Conservation (phyloP, 2,113 vertebrate genomes). For the Numida meleagris region DNA sequence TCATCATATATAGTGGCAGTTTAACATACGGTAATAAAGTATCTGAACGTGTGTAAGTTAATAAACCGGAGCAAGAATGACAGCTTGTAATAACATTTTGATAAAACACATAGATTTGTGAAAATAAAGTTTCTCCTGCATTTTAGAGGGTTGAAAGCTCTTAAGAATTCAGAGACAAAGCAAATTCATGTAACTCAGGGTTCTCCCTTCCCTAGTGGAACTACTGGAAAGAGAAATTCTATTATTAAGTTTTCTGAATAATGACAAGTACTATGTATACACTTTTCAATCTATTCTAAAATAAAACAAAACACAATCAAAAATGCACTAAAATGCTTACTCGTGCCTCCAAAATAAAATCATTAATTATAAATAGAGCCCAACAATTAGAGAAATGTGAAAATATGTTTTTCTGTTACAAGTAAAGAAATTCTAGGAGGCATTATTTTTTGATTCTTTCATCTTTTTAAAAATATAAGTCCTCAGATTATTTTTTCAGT, state of each 20-base stretch:
- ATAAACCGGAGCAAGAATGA: not conserved
- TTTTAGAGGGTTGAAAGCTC: not conserved
- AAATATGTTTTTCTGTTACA: not conserved
- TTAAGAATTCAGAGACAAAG: not conserved
- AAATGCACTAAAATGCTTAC: not conserved
- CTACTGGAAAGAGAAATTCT: not conserved
- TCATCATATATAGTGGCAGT: not conserved
- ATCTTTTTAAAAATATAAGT: not conserved
- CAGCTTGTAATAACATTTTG: not conserved
- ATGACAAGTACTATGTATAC: not conserved
- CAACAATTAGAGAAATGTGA: not conserved
- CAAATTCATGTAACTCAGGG: not conserved
- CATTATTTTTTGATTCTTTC: not conserved
- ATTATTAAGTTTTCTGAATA: not conserved
- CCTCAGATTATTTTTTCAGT: not conserved
- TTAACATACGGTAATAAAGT: not conserved
- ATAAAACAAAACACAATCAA: not conserved
- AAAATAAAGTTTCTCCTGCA: not conserved
- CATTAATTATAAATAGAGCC: fast-evolving
- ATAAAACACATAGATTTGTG: not conserved
- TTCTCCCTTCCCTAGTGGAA: fast-evolving
- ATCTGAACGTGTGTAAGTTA: not conserved
- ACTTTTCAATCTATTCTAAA: not conserved
- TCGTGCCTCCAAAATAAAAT: not conserved
- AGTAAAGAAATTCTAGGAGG: not conserved